These are phyloP conservation scores for Pavo muticus DNA, from an alignment of 2,113 vertebrate species.

Conservation along the genomic window DNA sequence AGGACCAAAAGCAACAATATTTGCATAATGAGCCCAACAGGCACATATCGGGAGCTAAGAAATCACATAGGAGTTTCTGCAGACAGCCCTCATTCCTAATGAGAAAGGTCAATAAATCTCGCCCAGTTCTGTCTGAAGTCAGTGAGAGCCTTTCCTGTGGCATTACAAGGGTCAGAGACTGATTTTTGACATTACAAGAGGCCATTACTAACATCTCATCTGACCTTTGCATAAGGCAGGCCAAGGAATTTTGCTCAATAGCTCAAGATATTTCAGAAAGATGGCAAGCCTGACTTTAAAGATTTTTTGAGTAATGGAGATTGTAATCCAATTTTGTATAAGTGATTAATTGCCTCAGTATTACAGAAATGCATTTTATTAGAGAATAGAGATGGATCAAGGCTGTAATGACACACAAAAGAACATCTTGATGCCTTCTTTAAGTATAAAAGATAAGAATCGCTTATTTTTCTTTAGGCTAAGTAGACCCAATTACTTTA, in stretches of 20 bases:
- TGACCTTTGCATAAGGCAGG: constrained; percentile 58
- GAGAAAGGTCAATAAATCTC: constrained; percentile 29
- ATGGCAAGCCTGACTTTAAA: constrained; percentile 43
- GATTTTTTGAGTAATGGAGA: constrained; percentile 58
- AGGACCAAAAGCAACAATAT: not conserved
- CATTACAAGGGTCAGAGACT: constrained; percentile 32
- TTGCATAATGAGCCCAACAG: not conserved
- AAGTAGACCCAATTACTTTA: not conserved
- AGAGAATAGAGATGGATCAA: constrained; percentile 6
- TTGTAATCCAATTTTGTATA: constrained; percentile 60
- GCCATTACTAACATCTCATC: constrained; percentile 12
- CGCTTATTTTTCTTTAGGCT: not conserved
- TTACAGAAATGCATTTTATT: constrained; percentile 64
- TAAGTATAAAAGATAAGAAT: constrained; percentile 4
- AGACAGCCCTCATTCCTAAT: constrained; percentile 22
- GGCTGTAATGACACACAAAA: not conserved
- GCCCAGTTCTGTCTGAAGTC: constrained; percentile 23
- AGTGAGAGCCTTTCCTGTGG: not conserved
- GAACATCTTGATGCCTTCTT: constrained; percentile 29
- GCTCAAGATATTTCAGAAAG: constrained; percentile 43
- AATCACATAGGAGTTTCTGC: not conserved
- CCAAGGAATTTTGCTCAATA: constrained; percentile 30
- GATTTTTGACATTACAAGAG: constrained; percentile 54
- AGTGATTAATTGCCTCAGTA: constrained; percentile 64
- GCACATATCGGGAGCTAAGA: not conserved